Conservation (phyloP, 2,888 invertebrate species). For the Luffia ferchaultella region DNA sequence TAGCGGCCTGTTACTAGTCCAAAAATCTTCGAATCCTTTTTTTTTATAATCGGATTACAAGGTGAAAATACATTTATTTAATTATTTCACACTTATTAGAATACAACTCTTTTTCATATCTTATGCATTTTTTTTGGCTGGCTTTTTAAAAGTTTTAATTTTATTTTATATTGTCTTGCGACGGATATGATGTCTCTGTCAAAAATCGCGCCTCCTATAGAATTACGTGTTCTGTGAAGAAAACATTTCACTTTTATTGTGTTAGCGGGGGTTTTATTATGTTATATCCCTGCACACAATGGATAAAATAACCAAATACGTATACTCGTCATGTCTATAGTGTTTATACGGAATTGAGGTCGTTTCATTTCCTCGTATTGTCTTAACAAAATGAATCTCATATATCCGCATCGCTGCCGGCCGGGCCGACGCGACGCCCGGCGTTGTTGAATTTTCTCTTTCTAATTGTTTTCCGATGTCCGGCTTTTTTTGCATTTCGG, state of each 20-base stretch:
- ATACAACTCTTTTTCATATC: too few species aligned
- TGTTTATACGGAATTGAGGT: not conserved
- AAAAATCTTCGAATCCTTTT: too few species aligned
- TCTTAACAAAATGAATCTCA: not conserved
- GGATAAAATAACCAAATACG: not conserved
- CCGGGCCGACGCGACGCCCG: not conserved
- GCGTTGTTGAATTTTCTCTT: not conserved
- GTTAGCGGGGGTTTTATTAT: not conserved
- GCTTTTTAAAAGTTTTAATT: too few species aligned
- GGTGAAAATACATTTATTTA: too few species aligned
- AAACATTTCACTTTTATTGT: not conserved
- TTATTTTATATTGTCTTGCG: too few species aligned
- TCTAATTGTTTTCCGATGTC: not conserved
- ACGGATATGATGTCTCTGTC: too few species aligned
- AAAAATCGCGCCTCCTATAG: too few species aligned
- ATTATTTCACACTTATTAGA: too few species aligned
- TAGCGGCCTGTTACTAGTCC: too few species aligned
- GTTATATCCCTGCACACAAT: not conserved
- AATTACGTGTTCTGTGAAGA: too few species aligned
- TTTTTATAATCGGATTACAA: too few species aligned
- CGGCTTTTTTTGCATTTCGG: not conserved
- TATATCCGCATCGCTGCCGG: not conserved
- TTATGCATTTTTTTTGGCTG: too few species aligned
- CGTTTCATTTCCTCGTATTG: not conserved
- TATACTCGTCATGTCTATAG: not conserved